These are phyloP conservation scores for Aviceda subcristata DNA, from an alignment of 2,113 vertebrate species.

Conservation along the genomic window DNA sequence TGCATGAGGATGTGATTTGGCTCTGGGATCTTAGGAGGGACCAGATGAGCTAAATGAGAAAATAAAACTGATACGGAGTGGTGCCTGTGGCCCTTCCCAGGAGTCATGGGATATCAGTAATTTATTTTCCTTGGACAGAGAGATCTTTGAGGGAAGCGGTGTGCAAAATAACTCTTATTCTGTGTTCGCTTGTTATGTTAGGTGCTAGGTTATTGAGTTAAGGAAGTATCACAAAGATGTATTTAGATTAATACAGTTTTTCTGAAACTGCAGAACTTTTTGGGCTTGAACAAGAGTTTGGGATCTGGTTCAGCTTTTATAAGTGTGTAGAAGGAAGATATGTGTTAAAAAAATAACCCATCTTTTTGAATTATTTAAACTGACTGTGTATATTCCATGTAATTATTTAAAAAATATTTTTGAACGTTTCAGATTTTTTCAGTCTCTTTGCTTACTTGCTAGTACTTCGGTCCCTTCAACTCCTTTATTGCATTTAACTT, in stretches of 20 bases:
- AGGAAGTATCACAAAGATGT: neutral
- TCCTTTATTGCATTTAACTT: neutral
- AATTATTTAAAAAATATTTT: neutral
- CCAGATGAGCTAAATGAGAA: neutral
- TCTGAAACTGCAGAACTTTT: neutral
- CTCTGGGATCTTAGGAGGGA: neutral
- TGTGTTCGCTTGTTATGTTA: neutral
- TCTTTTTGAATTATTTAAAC: neutral
- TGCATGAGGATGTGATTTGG: neutral
- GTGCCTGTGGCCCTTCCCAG: neutral
- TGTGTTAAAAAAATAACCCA: accelerated
- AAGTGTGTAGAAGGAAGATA: neutral
- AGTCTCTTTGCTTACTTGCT: neutral
- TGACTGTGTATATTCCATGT: neutral
- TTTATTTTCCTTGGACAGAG: neutral
- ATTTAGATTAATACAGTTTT: neutral
- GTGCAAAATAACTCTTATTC: neutral
- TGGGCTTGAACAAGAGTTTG: neutral
- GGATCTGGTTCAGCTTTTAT: neutral
- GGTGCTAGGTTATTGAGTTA: neutral
- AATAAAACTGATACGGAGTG: neutral
- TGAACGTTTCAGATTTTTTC: neutral
- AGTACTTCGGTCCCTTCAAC: neutral
- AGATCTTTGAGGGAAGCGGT: neutral
- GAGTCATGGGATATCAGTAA: neutral